A percentile compares a stretch with the other conserved stretches of the same genome.
Conservation (phyloP, 30 jellyfish, hydroid and myxozoan genomes). For the Chrysaora quinquecirrha region DNA sequence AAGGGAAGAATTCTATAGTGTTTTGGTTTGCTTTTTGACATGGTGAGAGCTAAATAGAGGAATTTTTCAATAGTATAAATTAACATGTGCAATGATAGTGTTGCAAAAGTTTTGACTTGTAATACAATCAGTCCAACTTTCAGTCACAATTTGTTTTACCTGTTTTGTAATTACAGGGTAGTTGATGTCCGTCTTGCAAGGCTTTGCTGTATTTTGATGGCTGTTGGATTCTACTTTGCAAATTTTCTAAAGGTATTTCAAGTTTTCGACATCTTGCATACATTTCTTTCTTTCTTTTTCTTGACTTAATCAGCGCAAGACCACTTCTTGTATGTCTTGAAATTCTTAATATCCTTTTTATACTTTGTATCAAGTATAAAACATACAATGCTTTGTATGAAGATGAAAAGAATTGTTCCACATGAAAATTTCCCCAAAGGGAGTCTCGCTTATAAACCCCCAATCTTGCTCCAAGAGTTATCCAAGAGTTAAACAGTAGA, state of each 20-base stretch:
- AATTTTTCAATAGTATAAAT: too few relatives aligned
- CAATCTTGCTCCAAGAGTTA: too few relatives aligned
- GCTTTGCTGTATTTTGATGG: slow-evolving; percentile 86
- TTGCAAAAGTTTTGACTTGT: neutral
- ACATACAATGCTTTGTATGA: too few relatives aligned
- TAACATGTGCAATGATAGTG: neutral
- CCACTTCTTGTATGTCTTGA: too few relatives aligned
- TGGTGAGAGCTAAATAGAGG: slow-evolving; percentile 58
- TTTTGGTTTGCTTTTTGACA: slow-evolving; percentile 71
- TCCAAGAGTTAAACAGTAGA: too few relatives aligned
- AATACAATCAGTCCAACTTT: neutral
- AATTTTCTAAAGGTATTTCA: slow-evolving; percentile 78
- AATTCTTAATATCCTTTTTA: too few relatives aligned
- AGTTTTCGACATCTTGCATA: too few relatives aligned
- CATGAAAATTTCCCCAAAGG: too few relatives aligned
- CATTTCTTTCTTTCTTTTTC: neutral
- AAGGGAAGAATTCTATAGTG: slow-evolving; percentile 83
- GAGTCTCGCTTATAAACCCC: too few relatives aligned
- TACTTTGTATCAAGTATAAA: too few relatives aligned
- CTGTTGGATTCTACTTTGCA: slow-evolving; percentile 86
- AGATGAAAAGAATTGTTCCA: too few relatives aligned
- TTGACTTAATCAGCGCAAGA: too few relatives aligned
- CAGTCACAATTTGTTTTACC: neutral
- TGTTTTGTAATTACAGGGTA: slow-evolving; percentile 41
- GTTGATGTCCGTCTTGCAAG: slow-evolving; percentile 94